Base-by-base conservation (phyloP, 1,140 invertebrate species). In the Aphis craccivora region DNA sequence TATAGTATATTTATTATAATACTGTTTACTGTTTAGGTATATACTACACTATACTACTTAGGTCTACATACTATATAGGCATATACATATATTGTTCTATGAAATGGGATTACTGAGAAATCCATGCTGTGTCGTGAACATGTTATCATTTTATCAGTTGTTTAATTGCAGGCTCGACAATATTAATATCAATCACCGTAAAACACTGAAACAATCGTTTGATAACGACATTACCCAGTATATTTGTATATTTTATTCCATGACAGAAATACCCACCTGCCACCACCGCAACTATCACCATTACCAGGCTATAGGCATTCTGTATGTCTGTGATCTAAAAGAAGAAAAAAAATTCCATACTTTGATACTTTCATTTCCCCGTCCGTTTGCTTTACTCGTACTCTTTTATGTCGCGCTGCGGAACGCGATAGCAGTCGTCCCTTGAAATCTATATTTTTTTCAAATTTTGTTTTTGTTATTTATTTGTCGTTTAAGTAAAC, bases 291-390 rank as follows among this genome's bases (percentile, higher is more conserved):
- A 92, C 76, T 92, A 53, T 92, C 43, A n/a, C 91, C 45, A 92
- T 84, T 45, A 22, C 35, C 18, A 60, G 53, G 84, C 20, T 30
- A 87, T n/a, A 22, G 89, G 89, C 91, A 81, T 92, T 45, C 91
- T 92, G 91, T 83, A 92, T 81, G 30, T 67, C 60, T 30, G 60
- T n/a, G 60, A 76, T 81, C 45, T 37, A 92, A 91, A 91, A 92
- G 43, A 92, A 91, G 43, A 45, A 76, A 48, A 76, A 81, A 81
- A 83, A 48, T 51, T 48, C 45, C 67, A 83, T 55, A 83, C 60
- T 83, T 83, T 48, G 40, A 48, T 81, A 81, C 45, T 92, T 81
- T 92, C 90, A 83, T 92, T 92, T 92, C 43, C 90, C 90, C n/a
- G 67, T 92, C 90, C n/a, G 67, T 92, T 83, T n/a, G 67, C 45